Conservation (phyloP, 2,797 vertebrate genomes). For the Miichthys miiuy region DNA sequence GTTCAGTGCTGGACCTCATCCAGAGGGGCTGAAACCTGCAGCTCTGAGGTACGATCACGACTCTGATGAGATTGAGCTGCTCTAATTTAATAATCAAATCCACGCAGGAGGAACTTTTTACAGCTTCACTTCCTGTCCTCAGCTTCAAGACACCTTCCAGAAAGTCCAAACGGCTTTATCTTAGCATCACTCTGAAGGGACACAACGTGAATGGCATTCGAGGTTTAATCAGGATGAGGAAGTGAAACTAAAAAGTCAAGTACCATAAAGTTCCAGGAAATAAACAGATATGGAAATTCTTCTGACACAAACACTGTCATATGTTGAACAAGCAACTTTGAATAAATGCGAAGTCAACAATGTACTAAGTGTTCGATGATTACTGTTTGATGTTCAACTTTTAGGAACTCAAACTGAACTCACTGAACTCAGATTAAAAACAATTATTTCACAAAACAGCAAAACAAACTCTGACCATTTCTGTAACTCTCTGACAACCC, state of each 20-base stretch:
- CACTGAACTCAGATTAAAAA: no score
- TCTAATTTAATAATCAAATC: neutral
- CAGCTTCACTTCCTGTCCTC: no score
- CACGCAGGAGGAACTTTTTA: no score
- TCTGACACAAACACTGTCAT: no score
- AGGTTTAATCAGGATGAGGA: neutral
- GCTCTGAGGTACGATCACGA: neutral
- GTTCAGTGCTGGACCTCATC: neutral
- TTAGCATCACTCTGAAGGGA: neutral
- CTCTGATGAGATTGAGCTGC: neutral
- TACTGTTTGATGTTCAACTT: neutral
- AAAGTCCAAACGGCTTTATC: neutral
- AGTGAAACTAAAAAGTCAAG: neutral
- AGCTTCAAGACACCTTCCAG: no score
- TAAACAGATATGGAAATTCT: neutral
- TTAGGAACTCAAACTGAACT: no score
- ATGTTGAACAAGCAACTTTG: neutral
- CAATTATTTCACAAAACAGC: no score
- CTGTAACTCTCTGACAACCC: no score
- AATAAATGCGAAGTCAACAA: neutral
- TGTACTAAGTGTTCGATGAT: neutral
- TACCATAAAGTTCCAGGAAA: neutral
- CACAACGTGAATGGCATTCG: neutral
- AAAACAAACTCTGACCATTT: no score
- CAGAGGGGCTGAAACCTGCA: slow-evolving; percentile 3